Evolutionary conservation across 2,797 vertebrate genomes (phyloP).

Genomic region (Xiphophorus birchmanni): DNA sequence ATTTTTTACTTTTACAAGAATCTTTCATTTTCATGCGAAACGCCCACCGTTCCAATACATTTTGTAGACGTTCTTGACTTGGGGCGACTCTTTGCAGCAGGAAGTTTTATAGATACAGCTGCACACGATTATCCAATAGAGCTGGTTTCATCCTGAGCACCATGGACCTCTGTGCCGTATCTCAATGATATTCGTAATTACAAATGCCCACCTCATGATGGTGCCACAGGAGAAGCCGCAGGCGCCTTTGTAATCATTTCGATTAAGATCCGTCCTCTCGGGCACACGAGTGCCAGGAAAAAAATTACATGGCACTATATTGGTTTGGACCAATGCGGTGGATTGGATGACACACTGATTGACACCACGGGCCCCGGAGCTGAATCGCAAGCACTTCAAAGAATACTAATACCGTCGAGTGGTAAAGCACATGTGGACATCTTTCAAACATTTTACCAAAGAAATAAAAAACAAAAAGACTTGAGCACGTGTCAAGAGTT

Average conservation of each 20-base stretch:
- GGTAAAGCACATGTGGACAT: background rate
- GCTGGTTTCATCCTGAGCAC: slow-evolving; percentile 2
- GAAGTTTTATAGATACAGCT: background rate
- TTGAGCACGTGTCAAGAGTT: background rate
- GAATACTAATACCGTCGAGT: background rate
- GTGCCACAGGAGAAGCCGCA: background rate
- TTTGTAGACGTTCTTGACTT: background rate
- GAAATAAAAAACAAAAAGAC: too few relatives aligned
- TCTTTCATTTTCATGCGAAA: background rate
- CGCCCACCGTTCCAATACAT: background rate
- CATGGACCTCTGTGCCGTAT: background rate
- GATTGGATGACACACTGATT: slow-evolving; percentile 10
- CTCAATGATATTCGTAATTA: slow-evolving; percentile 4
- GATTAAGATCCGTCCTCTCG: slow-evolving; percentile 12
- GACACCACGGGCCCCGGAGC: background rate
- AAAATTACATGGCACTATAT: slow-evolving; percentile 13
- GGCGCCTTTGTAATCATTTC: background rate
- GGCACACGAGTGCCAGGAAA: background rate
- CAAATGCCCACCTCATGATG: background rate
- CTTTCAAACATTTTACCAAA: background rate
- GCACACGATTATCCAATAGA: background rate
- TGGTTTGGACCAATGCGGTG: slow-evolving; percentile 19
- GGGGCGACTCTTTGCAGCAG: slow-evolving; percentile 4
- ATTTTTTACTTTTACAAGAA: background rate
- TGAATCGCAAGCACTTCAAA: background rate